Conservation (phyloP, 2,888 invertebrate genomes). For the Drosophila yooni region DNA sequence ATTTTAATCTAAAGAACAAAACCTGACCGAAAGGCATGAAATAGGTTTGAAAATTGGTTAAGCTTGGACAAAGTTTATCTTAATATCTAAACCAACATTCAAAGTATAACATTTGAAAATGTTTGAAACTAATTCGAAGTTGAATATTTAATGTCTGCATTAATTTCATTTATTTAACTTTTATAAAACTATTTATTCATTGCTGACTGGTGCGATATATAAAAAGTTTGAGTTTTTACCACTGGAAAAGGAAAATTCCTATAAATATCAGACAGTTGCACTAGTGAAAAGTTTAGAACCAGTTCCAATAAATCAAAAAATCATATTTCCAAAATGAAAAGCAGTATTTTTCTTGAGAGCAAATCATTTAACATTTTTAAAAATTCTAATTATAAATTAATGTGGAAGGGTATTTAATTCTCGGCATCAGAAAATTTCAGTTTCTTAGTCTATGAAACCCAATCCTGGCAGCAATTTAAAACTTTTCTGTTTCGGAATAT, state of each 20-base stretch:
- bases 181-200: background rate
- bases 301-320: background rate
- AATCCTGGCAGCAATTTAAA: background rate
- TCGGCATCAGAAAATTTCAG: background rate
- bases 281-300: background rate
- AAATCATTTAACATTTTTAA: background rate
- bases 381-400: background rate
- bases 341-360: background rate
- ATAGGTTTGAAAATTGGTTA: background rate
- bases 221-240: background rate
- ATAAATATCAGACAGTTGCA: background rate
- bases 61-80: background rate
- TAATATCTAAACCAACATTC: background rate
- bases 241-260: background rate
- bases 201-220: background rate
- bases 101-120: background rate
- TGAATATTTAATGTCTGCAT: background rate
- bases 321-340: background rate
- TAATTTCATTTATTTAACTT: background rate
- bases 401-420: constrained; percentile 19
- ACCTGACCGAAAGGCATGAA: background rate
- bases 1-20: background rate
- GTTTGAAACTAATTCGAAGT: background rate
- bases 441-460: background rate
- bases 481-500: background rate